These are phyloP conservation scores for Meda fulgida DNA, from an alignment of 2,797 vertebrate species.

Conservation along the genomic window DNA sequence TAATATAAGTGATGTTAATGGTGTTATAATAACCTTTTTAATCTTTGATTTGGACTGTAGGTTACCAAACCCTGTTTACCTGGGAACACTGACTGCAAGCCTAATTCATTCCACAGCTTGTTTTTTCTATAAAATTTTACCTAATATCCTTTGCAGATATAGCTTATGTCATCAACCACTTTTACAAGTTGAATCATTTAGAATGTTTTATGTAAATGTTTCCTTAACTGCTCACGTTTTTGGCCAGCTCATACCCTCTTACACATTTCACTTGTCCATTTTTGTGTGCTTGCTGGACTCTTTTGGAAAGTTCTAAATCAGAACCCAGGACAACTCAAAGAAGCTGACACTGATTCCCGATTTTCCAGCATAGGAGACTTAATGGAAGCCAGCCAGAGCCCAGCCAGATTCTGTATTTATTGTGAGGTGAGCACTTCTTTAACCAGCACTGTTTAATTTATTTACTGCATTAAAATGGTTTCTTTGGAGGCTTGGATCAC, in stretches of 20 bases:
- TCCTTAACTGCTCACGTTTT: slow-evolving; percentile 77
- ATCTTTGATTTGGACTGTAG: slow-evolving; percentile 49
- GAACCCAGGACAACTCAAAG: slow-evolving; percentile 75
- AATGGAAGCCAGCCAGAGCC: slow-evolving; percentile 76
- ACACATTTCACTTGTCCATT: slow-evolving; percentile 75
- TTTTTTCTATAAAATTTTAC: slow-evolving; percentile 78
- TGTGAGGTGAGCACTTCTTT: slow-evolving; percentile 77
- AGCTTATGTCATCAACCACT: not conserved
- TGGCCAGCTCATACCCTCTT: slow-evolving; percentile 73
- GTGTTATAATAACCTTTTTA: not conserved
- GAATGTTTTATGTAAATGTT: not conserved
- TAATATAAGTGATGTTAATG: not conserved
- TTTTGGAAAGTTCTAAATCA: slow-evolving; percentile 79
- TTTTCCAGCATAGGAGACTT: slow-evolving; percentile 78
- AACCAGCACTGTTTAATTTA: not conserved
- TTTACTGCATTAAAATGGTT: not conserved
- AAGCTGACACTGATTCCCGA: slow-evolving; percentile 70
- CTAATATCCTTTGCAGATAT: slow-evolving; percentile 79
- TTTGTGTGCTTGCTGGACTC: slow-evolving; percentile 72
- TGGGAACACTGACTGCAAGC: slow-evolving; percentile 80
- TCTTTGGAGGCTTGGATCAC: not conserved
- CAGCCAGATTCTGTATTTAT: slow-evolving; percentile 79
- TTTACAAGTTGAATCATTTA: not conserved
- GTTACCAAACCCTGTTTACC: slow-evolving; percentile 82
- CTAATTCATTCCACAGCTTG: slow-evolving; percentile 80